Evolutionary conservation across 2,888 invertebrate genomes (phyloP).

Genomic region (Amphipoea lucens): DNA sequence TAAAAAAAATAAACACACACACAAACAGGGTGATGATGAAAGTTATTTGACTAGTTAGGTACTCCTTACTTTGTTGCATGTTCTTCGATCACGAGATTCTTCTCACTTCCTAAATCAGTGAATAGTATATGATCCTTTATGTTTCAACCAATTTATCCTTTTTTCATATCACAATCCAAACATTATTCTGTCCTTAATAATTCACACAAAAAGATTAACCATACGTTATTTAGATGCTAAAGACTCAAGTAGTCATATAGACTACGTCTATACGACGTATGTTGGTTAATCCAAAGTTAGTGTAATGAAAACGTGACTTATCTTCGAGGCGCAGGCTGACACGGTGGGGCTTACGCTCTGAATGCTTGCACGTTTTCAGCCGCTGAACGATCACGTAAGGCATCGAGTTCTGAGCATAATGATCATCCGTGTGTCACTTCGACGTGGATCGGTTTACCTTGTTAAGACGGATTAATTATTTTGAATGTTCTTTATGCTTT

Average conservation of each 20-base stretch:
- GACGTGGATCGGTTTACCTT: conserved; percentile 13
- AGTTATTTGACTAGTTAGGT: background rate
- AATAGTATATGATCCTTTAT: background rate
- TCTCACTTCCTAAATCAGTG: background rate
- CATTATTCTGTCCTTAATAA: background rate
- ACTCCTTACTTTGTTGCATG: background rate
- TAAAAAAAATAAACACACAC: background rate
- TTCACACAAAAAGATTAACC: conserved; percentile 8
- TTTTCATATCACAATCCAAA: too few species aligned
- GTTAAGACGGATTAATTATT: conserved; percentile 11
- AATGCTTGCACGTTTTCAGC: conserved; percentile 75
- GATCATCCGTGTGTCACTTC: conserved; percentile 56
- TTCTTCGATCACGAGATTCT: background rate
- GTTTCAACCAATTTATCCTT: background rate
- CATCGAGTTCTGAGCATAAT: conserved; percentile 62
- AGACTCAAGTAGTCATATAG: conserved; percentile 39
- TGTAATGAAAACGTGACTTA: conserved; percentile 86
- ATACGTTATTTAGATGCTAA: conserved; percentile 34
- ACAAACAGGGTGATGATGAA: background rate
- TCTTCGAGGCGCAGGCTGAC: conserved; percentile 78
- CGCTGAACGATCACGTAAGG: conserved; percentile 68
- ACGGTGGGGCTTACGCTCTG: conserved; percentile 70
- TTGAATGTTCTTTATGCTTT: background rate
- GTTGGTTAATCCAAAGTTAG: conserved; percentile 78
- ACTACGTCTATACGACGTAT: conserved; percentile 55